phyloP scores from a whole-genome alignment of 2,888 invertebrate genomes.

The Callyntrura guangdongensis region DNA sequence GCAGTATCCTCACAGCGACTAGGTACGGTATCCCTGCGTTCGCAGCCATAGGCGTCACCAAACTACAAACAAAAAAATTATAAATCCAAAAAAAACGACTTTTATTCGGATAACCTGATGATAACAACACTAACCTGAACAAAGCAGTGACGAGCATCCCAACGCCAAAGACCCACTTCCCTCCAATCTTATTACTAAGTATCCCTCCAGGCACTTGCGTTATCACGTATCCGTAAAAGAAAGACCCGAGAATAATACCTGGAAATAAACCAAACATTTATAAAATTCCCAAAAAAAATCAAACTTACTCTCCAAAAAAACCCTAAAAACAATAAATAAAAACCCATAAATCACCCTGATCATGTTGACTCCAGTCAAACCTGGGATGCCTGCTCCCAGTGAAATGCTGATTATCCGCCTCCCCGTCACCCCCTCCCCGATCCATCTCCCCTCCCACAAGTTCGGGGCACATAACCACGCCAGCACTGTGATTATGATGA shows the following conservation, averaged over 20 bases:
- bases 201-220: conserved; percentile 95
- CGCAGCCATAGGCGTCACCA: conserved; percentile 92
- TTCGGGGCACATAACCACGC: conserved; percentile 21
- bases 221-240: conserved; percentile 94
- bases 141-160: conserved; percentile 94
- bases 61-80: conserved; percentile 21
- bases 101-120: too few relatives aligned
- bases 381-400: conserved; percentile 84
- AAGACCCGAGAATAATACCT: conserved; percentile 86
- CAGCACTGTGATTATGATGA: conserved; percentile 13
- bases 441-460: conserved; percentile 6
- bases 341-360: conserved; percentile 70
- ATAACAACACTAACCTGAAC: conserved; percentile 88
- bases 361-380: conserved; percentile 89
- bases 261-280: too few relatives aligned
- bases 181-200: conserved; percentile 93
- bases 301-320: too few relatives aligned
- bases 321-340: too few relatives aligned
- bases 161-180: conserved; percentile 93
- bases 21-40: conserved; percentile 90
- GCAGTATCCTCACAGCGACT: conserved; percentile 91
- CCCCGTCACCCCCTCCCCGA: neutral
- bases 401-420: too few relatives aligned
- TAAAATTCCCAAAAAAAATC: neutral
- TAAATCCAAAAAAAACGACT: too few relatives aligned